phyloP scores from a whole-genome alignment of 2,797 vertebrate species.

The Acanthurus tractus region DNA sequence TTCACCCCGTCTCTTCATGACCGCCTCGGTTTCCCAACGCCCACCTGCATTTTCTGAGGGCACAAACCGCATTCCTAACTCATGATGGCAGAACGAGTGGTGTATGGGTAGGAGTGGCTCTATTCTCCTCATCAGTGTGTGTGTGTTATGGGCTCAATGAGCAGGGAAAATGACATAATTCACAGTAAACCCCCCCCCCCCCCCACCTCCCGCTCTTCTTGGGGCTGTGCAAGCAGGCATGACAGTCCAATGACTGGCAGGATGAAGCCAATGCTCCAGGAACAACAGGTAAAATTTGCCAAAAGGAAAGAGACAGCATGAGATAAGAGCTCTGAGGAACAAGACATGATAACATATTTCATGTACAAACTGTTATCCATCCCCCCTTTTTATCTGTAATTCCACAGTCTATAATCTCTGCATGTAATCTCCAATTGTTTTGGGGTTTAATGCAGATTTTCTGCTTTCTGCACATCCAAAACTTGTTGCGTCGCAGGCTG shows the following conservation, averaged over 20 bases:
- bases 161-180: constrained; percentile 46
- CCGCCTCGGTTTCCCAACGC: constrained; percentile 51
- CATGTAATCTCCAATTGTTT: neutral
- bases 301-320: neutral
- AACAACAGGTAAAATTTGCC: constrained; percentile 17
- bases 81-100: constrained; percentile 44
- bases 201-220: too few relatives aligned
- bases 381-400: neutral
- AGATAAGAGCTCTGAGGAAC: constrained; percentile 7
- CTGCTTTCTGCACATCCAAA: neutral
- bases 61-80: constrained; percentile 39
- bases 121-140: constrained; percentile 27
- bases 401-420: constrained; percentile 2
- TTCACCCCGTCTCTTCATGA: constrained; percentile 59
- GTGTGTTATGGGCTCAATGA: constrained; percentile 24
- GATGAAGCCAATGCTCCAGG: constrained; percentile 35
- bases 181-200: neutral
- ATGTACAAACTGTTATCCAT: constrained; percentile 1
- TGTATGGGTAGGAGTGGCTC: constrained; percentile 29
- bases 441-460: neutral
- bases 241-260: constrained; percentile 33
- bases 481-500: neutral
- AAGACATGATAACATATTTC: neutral
- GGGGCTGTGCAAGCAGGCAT: constrained; percentile 37
- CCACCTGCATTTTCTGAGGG: constrained; percentile 72